phyloP scores from a whole-genome alignment of 2,888 invertebrate species.

The Tiphia femorata region DNA sequence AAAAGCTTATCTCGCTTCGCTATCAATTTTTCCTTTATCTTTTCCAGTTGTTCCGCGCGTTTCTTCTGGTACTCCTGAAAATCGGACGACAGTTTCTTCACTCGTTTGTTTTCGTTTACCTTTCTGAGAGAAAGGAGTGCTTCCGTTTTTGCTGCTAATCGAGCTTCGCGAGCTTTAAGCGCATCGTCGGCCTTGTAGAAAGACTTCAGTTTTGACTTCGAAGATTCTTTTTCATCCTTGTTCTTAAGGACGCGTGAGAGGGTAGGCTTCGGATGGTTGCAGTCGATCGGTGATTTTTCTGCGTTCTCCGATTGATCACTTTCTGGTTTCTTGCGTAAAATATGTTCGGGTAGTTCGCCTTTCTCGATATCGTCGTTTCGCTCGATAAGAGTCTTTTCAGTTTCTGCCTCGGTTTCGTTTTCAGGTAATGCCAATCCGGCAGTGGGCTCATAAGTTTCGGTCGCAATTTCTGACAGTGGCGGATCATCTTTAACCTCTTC shows the following conservation, averaged over 20 bases:
- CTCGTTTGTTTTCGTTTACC: constrained; percentile 29
- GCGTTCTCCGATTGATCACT: too few species aligned
- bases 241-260: too few species aligned
- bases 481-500: too few species aligned
- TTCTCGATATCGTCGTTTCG: too few species aligned
- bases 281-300: background rate
- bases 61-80: constrained; percentile 28
- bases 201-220: constrained; percentile 4
- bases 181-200: constrained; percentile 5
- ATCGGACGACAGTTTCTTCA: constrained; percentile 26
- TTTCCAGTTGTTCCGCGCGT: constrained; percentile 36
- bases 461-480: too few species aligned
- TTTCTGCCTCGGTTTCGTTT: background rate
- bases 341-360: too few species aligned
- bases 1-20: constrained; percentile 38
- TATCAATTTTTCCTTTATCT: constrained; percentile 37
- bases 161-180: constrained; percentile 17
- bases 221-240: background rate
- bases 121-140: constrained; percentile 30
- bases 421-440: too few species aligned
- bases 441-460: too few species aligned
- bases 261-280: background rate
- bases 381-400: too few species aligned
- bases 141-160: constrained; percentile 29
- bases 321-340: too few species aligned